Percentiles rank a stretch among this genome's conserved stretches.
These are phyloP conservation scores for Macropus fuliginosus DNA, from an alignment of 2,797 vertebrate genomes.

Conservation along the genomic window DNA sequence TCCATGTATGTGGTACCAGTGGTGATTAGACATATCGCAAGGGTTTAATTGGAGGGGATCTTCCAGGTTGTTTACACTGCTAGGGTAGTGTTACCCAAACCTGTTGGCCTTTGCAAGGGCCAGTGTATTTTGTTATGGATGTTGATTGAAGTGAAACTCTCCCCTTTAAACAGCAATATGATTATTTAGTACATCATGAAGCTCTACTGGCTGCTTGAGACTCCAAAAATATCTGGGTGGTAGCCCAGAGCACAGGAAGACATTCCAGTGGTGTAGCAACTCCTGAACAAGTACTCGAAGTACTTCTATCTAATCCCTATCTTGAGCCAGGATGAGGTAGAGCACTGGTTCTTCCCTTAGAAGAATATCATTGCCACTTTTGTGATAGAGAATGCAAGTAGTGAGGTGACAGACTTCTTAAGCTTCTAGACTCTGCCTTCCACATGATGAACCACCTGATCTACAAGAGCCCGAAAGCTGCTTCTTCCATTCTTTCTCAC, in stretches of 20 bases:
- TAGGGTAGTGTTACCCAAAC: conserved; percentile 97
- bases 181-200: conserved; percentile 99
- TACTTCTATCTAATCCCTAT: conserved; percentile 94
- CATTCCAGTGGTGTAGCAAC: conserved; percentile 90
- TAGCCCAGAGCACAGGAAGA: conserved; percentile 94
- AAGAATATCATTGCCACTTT: conserved; percentile 98
- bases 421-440: conserved; percentile 98
- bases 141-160: conserved; percentile 98
- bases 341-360: conserved; percentile 96
- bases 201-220: conserved; percentile 96
- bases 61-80: conserved; percentile 99
- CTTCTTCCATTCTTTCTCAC: conserved; percentile 96
- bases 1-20: conserved; percentile 97
- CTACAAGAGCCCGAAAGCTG: conserved; percentile 98
- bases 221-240: conserved; percentile 91
- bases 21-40: conserved; percentile 96
- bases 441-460: conserved; percentile 98
- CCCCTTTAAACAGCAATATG: conserved; percentile 98
- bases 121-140: conserved; percentile 97
- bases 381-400: conserved; percentile 91
- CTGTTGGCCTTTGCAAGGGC: conserved; percentile 98
- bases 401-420: conserved; percentile 95
- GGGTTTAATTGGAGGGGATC: conserved; percentile 96
- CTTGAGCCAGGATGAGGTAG: conserved; percentile 94
- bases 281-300: conserved; percentile 92